A percentile compares a stretch with the other conserved stretches of the same genome.
These are phyloP conservation scores for Drosophila villosipedis DNA, from an alignment of 2,888 invertebrate species.

Conservation along the genomic window DNA sequence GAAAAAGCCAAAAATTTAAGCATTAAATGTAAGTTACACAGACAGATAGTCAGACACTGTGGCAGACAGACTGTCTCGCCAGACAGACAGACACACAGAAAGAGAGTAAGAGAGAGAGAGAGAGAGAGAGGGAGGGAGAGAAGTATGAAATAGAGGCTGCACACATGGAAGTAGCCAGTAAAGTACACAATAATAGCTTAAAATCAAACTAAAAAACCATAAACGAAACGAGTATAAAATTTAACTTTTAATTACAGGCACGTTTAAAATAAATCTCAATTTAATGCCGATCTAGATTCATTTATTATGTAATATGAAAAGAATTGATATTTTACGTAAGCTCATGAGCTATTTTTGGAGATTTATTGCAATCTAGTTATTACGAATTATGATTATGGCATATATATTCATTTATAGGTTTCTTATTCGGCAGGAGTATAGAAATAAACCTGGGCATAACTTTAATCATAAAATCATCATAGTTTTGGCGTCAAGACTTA, in stretches of 20 bases:
- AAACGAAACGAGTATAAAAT: neutral
- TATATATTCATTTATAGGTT: too few relatives aligned
- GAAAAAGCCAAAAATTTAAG: conserved; percentile 76
- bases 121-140: conserved; percentile 15
- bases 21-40: conserved; percentile 72
- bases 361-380: neutral
- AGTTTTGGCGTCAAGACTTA: neutral
- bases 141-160: conserved; percentile 44
- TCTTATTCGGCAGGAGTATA: neutral
- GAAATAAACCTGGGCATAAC: neutral
- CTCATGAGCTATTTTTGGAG: neutral
- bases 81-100: conserved; percentile 21
- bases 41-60: conserved; percentile 24
- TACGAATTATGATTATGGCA: neutral
- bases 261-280: neutral
- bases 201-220: neutral
- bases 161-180: conserved; percentile 28
- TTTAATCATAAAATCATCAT: neutral
- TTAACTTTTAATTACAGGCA: neutral
- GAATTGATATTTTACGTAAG: neutral
- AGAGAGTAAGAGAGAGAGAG: conserved; percentile 13
- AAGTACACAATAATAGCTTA: neutral
- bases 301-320: too few relatives aligned
- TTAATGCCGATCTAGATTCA: neutral
- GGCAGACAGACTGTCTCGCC: conserved; percentile 31